Base-by-base conservation (phyloP, 2,113 vertebrate genomes). In the Carassius gibelio region DNA sequence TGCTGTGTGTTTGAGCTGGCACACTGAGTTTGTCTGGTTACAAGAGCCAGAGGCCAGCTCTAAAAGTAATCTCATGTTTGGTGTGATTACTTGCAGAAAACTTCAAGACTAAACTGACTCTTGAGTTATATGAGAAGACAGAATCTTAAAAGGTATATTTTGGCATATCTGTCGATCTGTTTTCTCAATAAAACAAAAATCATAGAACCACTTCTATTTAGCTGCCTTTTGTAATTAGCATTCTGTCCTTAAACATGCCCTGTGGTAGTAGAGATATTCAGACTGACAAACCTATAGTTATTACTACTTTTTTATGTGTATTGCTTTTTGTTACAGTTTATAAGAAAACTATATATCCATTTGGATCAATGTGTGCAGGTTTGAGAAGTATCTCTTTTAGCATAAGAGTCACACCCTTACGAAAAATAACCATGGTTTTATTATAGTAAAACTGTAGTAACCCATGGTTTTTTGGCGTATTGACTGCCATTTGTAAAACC, bases 1-100 rank as follows among this genome's bases (percentile, higher is more conserved):
- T 11, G 50, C 55, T 74, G 78, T 7, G 77, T 7, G 59, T 72
- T 45, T 85, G 83, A 4, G 19, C n/a, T 30, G 62, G 78, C 66
- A 38, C 11, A 74, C 45, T 75, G 34, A 36, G 55, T 81, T 81
- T 81, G 74, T 87, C 36, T 75, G 69, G 66, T 75, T 66, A 75
- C 68, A 19, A 34, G 45, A 81, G 55, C 74, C 21, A 42, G 55
- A 9, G 59, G 61, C 48, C 13, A 50, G 45, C 61, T 36, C 36
- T 74, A 66, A 75, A 74, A 72, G 64, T 52, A 36, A 69, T 75
- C n/a, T 75, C 50, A 9, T 19, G 36, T 72, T 87, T 80, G 77
- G 66, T 36, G 34, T 77, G 23, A 13, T 52, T 15, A 84, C 34
- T 38, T 45, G 14, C 26, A 69, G n/a, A 78, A 48, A 62, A 42